Evolutionary conservation across 2,113 vertebrate species (phyloP), one percentile per base, ranked within the genome.

Genomic region (Anas platyrhynchos): DNA sequence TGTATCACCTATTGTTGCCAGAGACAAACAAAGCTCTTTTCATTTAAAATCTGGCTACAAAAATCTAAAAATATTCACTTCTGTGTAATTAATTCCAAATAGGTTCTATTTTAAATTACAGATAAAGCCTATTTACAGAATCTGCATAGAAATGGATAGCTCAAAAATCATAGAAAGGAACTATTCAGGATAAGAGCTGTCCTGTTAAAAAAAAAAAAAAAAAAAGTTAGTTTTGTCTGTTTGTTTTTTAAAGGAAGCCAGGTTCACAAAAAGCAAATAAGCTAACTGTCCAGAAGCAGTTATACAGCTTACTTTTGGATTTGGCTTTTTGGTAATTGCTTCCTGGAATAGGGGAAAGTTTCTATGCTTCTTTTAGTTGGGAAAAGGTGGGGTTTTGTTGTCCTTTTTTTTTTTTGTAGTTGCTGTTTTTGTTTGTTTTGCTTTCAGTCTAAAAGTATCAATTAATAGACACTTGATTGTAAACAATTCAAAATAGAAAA

Each of bases 21-120:
- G 92, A 62, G 88, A 87, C 13, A 38, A 95, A 89, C 91, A 95
- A 46, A 84, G 74, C 29, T 34, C 44, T 62, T 76, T 66, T 95
- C 81, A 86, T 84, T 88, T 66, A 67, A 89, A 87, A 38, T 8
- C 6, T 50, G 8, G 44, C 43, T 36, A 69, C 5, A 65, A 88
- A 83, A 86, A 63, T 1, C 50, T 73, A 62, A 91, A 94, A 73
- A 68, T 52, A 83, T 63, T 78, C 58, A 41, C 21, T 13, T 55
- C 75, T 0, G 2, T 3, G 38, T 83, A 72, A 75, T 5, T 69
- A 54, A 20, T 52, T 59, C 41, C 76, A 48, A 10, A 36, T 41
- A 76, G 44, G 23, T 34, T 85, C 17, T 36, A 43, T 58, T 88
- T 79, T 11, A 69, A 72, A 54, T 48, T 55, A 58, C 16, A 75